A percentile compares a stretch with the other conserved stretches of the same genome.
These are phyloP conservation scores for Microtus oregoni DNA, from an alignment of 2,113 vertebrate species.

Conservation along the genomic window DNA sequence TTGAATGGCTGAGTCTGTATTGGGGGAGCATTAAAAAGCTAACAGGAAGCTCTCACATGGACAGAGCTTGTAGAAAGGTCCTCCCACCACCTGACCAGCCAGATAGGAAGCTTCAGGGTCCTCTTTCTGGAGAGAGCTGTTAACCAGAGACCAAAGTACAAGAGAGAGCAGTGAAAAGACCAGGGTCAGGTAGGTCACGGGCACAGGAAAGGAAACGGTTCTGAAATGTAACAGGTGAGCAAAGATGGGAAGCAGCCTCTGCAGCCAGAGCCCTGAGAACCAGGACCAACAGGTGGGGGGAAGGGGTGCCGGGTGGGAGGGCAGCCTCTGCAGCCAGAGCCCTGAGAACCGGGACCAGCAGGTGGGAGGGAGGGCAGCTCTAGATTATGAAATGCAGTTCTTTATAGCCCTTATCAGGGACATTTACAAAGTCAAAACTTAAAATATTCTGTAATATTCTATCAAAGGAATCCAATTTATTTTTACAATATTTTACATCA, in stretches of 20 bases:
- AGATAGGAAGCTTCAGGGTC: not conserved
- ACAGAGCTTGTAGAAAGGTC: not conserved
- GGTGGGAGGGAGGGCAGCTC: not conserved
- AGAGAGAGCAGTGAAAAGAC: not conserved
- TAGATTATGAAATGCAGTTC: not conserved
- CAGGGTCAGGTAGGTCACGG: not conserved
- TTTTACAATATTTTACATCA: slow-evolving; percentile 49
- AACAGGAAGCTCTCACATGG: not conserved
- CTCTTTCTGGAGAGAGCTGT: not conserved
- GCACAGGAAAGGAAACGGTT: not conserved
- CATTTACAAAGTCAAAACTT: slow-evolving; percentile 31
- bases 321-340: not conserved
- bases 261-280: not conserved
- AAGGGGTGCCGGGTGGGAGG: too few relatives aligned
- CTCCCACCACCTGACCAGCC: not conserved
- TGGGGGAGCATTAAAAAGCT: not conserved
- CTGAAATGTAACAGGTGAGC: not conserved
- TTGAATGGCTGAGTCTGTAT: not conserved
- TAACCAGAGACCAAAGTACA: not conserved
- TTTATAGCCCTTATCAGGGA: not conserved
- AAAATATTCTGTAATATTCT: slow-evolving; percentile 33
- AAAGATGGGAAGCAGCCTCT: not conserved
- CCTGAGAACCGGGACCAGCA: too few relatives aligned
- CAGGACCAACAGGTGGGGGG: not conserved
- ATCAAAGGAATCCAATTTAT: slow-evolving; percentile 40